These are phyloP conservation scores for Zaprionus capensis DNA, from an alignment of 1,140 invertebrate genomes.

Conservation along the genomic window DNA sequence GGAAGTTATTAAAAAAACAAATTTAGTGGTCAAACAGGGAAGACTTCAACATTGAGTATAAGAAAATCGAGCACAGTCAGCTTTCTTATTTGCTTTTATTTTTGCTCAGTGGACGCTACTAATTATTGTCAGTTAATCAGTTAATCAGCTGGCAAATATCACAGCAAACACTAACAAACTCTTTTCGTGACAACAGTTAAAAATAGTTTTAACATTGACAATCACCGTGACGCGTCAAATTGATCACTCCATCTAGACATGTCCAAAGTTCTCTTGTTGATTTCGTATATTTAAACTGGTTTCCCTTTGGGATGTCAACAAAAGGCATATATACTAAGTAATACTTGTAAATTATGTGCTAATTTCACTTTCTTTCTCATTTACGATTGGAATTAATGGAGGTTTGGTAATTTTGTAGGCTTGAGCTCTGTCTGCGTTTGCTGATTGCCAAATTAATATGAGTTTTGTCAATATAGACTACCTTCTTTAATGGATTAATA, in stretches of 20 bases:
- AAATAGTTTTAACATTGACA: slow-evolving; percentile 9
- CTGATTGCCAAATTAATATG: not conserved
- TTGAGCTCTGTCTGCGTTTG: not conserved
- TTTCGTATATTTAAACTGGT: not conserved
- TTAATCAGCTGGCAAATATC: slow-evolving; percentile 1
- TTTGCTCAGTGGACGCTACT: not conserved
- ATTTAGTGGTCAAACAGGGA: too few relatives aligned
- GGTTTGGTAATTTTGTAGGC: not conserved
- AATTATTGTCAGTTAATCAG: not conserved
- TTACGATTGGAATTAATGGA: not conserved
- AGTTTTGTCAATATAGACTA: not conserved
- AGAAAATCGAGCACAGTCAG: too few relatives aligned
- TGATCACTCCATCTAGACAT: not conserved
- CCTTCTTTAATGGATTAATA: too few relatives aligned
- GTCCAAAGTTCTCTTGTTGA: not conserved
- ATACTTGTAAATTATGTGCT: slow-evolving; percentile 11
- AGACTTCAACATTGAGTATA: too few relatives aligned
- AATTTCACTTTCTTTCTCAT: slow-evolving; percentile 27
- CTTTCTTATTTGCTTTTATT: not conserved
- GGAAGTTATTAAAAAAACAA: too few relatives aligned
- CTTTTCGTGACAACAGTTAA: slow-evolving; percentile 17
- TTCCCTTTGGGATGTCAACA: not conserved
- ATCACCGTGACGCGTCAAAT: slow-evolving; percentile 27
- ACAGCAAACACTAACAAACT: not conserved
- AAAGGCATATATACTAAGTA: not conserved